phyloP scores from a whole-genome alignment of 2,888 invertebrate genomes.

The Synergus itoensis region DNA sequence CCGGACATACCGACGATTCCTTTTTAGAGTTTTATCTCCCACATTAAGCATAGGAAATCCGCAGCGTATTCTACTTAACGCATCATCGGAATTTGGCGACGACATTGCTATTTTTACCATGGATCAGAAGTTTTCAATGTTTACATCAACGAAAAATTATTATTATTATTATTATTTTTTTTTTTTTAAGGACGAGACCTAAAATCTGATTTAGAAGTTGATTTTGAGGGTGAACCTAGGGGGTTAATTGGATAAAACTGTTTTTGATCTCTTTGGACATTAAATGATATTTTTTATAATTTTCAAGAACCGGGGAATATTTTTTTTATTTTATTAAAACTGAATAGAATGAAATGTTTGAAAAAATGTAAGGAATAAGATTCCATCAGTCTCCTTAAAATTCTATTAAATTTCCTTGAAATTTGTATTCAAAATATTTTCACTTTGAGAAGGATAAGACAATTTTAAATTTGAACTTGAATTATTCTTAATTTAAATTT shows the following conservation, averaged over 20 bases:
- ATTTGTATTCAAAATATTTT: too few species aligned
- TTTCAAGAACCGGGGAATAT: too few species aligned
- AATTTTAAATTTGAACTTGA: too few species aligned
- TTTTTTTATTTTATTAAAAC: too few species aligned
- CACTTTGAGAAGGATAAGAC: too few species aligned
- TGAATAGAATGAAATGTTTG: background rate
- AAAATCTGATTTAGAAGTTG: too few species aligned
- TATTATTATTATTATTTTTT: too few species aligned
- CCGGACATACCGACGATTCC: conserved; percentile 10
- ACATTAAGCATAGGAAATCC: conserved; percentile 14
- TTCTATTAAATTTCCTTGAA: too few species aligned
- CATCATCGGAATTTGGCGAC: background rate
- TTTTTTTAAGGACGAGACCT: background rate
- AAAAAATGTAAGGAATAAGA: background rate
- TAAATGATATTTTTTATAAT: background rate
- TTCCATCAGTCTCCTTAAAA: too few species aligned
- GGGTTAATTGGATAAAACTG: too few species aligned
- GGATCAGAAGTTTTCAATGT: background rate
- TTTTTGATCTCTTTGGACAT: background rate
- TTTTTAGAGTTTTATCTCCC: conserved; percentile 10
- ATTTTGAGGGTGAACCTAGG: too few species aligned
- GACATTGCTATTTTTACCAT: background rate
- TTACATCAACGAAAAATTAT: background rate
- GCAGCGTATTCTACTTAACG: background rate
- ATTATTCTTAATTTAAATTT: too few species aligned